These are phyloP conservation scores for Gulo gulo DNA, from an alignment of 2,113 vertebrate genomes.

Conservation along the genomic window DNA sequence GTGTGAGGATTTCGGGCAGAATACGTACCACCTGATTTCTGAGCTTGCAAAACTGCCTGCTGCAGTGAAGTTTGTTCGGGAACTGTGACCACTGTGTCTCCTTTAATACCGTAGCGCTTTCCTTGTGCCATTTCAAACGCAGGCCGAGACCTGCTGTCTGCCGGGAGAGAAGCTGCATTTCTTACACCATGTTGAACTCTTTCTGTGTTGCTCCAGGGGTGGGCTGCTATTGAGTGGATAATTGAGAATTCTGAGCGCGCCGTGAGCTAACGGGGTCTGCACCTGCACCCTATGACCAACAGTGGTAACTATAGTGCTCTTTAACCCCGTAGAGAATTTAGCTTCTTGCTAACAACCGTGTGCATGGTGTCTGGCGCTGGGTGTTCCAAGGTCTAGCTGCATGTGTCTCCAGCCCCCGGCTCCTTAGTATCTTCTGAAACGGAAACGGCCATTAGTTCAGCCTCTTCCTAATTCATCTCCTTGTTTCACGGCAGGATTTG, in stretches of 20 bases:
- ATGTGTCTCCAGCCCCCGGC: neutral
- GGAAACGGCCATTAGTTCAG: neutral
- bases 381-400: neutral
- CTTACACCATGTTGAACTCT: slow-evolving; percentile 71
- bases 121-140: neutral
- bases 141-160: slow-evolving; percentile 32
- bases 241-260: slow-evolving; percentile 95
- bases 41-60: neutral
- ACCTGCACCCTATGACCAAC: slow-evolving; percentile 83
- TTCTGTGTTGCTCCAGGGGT: slow-evolving; percentile 91
- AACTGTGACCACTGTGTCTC: neutral
- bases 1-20: neutral
- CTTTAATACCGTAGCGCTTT: neutral
- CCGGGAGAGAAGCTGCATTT: neutral
- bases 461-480: neutral
- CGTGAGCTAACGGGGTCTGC: slow-evolving; percentile 87
- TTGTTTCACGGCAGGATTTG: neutral
- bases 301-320: slow-evolving; percentile 82
- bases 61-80: neutral
- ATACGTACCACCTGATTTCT: neutral
- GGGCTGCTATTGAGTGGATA: slow-evolving; percentile 99
- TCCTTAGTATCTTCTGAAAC: rapidly evolving
- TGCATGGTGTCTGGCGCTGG: slow-evolving; percentile 63
- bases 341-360: slow-evolving; percentile 57
- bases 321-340: slow-evolving; percentile 71